Conservation (phyloP, 2,797 vertebrate genomes). For the Bufotes viridis region DNA sequence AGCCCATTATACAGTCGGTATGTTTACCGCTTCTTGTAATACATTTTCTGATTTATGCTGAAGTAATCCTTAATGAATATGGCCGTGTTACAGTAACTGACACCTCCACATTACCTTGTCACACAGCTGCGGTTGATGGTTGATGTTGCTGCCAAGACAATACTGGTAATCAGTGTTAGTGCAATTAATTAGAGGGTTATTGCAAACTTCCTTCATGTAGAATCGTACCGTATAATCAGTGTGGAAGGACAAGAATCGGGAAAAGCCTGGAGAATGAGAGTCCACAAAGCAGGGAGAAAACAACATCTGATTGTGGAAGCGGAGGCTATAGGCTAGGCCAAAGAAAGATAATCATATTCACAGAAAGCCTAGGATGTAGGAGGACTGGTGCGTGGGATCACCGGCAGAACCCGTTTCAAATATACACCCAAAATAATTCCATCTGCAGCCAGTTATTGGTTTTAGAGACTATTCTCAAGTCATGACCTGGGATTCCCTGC, state of each 20-base stretch:
- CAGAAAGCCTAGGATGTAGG: too few relatives aligned
- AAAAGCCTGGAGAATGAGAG: background rate
- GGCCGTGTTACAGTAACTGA: background rate
- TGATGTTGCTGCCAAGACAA: conserved; percentile 3
- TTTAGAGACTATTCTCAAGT: too few relatives aligned
- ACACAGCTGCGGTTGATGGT: conserved; percentile 5
- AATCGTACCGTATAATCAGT: conserved; percentile 1
- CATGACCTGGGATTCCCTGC: too few relatives aligned
- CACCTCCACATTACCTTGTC: conserved; percentile 34
- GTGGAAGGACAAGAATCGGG: background rate
- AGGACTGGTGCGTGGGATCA: too few relatives aligned
- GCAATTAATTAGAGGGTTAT: conserved; percentile 38
- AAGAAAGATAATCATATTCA: too few relatives aligned
- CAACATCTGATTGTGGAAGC: too few relatives aligned
- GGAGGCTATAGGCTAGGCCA: too few relatives aligned
- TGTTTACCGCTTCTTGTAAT: background rate
- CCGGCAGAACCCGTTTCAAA: too few relatives aligned
- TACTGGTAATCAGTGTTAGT: conserved; percentile 10
- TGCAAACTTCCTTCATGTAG: conserved; percentile 10
- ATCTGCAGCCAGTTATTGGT: too few relatives aligned
- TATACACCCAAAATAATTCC: too few relatives aligned
- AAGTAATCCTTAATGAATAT: conserved; percentile 8
- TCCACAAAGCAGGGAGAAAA: background rate
- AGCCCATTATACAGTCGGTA: background rate
- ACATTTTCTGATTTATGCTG: background rate